Evolutionary conservation across 2,888 invertebrate genomes (phyloP).

Genomic region (Panzeria rudis): DNA sequence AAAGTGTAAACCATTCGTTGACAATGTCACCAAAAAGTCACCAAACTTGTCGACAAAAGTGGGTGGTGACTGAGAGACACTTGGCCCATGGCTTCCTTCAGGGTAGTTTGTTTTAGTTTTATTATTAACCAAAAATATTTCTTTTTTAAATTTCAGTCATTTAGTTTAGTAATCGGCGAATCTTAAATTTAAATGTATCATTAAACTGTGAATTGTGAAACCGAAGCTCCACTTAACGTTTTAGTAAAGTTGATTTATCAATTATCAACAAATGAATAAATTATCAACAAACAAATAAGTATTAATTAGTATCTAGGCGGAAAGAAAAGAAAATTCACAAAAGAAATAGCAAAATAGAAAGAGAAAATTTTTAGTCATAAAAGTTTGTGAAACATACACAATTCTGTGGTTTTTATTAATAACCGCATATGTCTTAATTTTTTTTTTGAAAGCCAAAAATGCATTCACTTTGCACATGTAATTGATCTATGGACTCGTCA

Average conservation of each 20-base stretch:
- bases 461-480: too few species aligned
- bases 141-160: too few species aligned
- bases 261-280: constrained; percentile 40
- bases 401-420: neutral
- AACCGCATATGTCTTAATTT: neutral
- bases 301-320: neutral
- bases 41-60: too few species aligned
- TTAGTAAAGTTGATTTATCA: constrained; percentile 17
- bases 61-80: too few species aligned
- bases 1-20: too few species aligned
- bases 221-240: constrained; percentile 16
- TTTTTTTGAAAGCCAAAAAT: too few species aligned
- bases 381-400: neutral
- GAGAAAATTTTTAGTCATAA: neutral
- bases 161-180: neutral
- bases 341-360: too few species aligned
- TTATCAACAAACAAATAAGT: neutral
- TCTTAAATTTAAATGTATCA: neutral
- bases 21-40: too few species aligned
- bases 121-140: too few species aligned
- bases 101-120: too few species aligned
- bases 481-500: too few species aligned
- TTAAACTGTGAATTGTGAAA: constrained; percentile 27
- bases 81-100: too few species aligned
- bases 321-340: constrained; percentile 11